Evolutionary conservation across 2,888 invertebrate genomes (phyloP), one percentile per base, ranked within the genome.

Genomic region (Dryocosmus kuriphilus): DNA sequence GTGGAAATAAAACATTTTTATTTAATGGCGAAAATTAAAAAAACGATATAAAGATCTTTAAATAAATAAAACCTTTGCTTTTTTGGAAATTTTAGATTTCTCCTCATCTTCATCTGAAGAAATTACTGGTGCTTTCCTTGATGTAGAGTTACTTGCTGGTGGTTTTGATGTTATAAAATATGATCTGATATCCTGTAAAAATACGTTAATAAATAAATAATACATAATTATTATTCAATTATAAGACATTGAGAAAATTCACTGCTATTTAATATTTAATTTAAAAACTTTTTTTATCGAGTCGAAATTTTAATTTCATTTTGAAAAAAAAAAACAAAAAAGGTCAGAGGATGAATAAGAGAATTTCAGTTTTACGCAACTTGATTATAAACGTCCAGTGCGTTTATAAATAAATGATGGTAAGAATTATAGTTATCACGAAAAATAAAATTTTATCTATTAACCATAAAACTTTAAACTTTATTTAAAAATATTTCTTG

Each of bases 101-200:
- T 92, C 91, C 82, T 93, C 93, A 65, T 94, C 93, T 83, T 93
- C 92, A 80, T 92, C 92, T 8, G 92, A 90, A 1, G 91, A 92
- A 60, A 91, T 88, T 7, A 90, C 83, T 35, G 87, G 86, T 9
- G 89, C 86, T 79, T 90, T 91, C 65, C 90, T 91, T 1, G 80
- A n/a, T 86, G 86, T 79, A 74, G 61, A 81, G 46, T 57, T 81
- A 73, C 11, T 79, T 77, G 22, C 84, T 78, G 35, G 65, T 71
- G 80, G 78, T 46, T 80, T 82, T 2, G 92, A 90, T 41, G 89
- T 82, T 77, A 87, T 86, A 84, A 95, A 95, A 89, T 92, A 95
- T 65, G 93, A 94, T 87, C 95, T 92, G 79, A 95, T 95, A 91
- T 95, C 95, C 95, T 95, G 85, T 60, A 92, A 92, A 79, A 81